Conservation (phyloP, 1,140 invertebrate species). For the Drosophila kohkoa region DNA sequence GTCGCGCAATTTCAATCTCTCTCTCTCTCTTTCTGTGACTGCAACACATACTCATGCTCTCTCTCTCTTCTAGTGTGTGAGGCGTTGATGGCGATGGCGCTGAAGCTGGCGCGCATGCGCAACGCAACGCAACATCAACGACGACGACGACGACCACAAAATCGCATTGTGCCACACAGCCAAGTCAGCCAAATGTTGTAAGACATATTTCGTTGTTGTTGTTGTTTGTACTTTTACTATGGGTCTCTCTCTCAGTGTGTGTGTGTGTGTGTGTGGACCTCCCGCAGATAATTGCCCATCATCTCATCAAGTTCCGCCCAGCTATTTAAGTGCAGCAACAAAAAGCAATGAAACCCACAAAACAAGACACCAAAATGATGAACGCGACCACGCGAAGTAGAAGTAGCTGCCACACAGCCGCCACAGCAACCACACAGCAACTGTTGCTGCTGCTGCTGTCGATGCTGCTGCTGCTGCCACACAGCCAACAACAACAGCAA, state of each 20-base stretch:
- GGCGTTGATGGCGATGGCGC: conserved; percentile 86
- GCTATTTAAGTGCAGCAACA: conserved; percentile 75
- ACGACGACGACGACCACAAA: conserved; percentile 61
- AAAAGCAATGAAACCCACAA: conserved; percentile 78
- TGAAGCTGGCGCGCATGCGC: conserved; percentile 84
- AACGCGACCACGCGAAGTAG: conserved; percentile 81
- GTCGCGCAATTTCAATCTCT: neutral
- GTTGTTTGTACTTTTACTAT: conserved; percentile 54
- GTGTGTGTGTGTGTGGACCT: conserved; percentile 71
- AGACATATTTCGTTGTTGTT: conserved; percentile 70
- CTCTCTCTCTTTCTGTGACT: conserved; percentile 24
- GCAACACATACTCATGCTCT: conserved; percentile 18
- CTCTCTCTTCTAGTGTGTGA: conserved; percentile 80
- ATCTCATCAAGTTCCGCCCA: conserved; percentile 84
- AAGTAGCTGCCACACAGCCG: conserved; percentile 65
- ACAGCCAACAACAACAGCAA: conserved; percentile 18
- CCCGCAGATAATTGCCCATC: conserved; percentile 84
- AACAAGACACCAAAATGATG: conserved; percentile 83
- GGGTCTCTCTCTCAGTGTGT: conserved; percentile 44
- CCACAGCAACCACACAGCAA: conserved; percentile 10
- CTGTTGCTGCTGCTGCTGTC: neutral
- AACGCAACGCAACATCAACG: conserved; percentile 58
- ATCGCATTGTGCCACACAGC: conserved; percentile 59
- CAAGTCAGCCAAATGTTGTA: conserved; percentile 62
- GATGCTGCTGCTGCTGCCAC: no score